These are phyloP conservation scores for Pseudopleuronectes americanus DNA, from an alignment of 2,797 vertebrate species.

Conservation along the genomic window DNA sequence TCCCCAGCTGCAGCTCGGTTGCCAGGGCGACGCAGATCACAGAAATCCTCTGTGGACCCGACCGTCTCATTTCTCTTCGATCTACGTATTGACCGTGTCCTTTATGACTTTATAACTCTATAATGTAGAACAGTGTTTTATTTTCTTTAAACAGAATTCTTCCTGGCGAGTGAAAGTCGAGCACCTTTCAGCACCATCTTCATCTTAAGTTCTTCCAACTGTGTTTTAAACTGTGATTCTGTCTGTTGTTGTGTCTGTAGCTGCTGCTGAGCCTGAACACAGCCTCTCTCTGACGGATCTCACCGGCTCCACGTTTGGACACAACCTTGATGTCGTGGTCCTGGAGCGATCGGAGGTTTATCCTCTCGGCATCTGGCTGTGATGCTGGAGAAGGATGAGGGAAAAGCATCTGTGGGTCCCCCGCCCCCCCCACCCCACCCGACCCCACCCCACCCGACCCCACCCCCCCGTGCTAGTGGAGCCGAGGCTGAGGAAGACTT, in stretches of 20 bases:
- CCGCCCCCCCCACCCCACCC: slow-evolving; percentile 26
- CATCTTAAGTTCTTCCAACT: background rate
- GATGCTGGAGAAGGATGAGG: slow-evolving; percentile 43
- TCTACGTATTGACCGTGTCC: too few species aligned
- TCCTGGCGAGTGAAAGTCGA: too few species aligned
- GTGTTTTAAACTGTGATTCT: background rate
- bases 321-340: slow-evolving; percentile 72
- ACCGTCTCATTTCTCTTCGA: too few species aligned
- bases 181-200: too few species aligned
- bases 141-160: too few species aligned
- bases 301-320: slow-evolving; percentile 65
- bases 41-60: too few species aligned
- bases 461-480: slow-evolving; percentile 29
- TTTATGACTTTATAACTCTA: too few species aligned
- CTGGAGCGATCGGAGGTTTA: slow-evolving; percentile 68
- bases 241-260: slow-evolving; percentile 5
- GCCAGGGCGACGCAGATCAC: too few species aligned
- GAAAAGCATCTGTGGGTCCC: slow-evolving; percentile 68
- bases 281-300: slow-evolving; percentile 60
- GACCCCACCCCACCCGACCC: too few species aligned
- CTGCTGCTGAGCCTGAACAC: slow-evolving; percentile 35
- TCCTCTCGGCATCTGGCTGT: slow-evolving; percentile 75
- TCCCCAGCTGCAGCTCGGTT: too few species aligned
- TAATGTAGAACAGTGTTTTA: too few species aligned
- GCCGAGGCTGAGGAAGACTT: slow-evolving; percentile 61